Evolutionary conservation across 2,888 invertebrate species (phyloP).

Genomic region (Ormyrus pomaceus): DNA sequence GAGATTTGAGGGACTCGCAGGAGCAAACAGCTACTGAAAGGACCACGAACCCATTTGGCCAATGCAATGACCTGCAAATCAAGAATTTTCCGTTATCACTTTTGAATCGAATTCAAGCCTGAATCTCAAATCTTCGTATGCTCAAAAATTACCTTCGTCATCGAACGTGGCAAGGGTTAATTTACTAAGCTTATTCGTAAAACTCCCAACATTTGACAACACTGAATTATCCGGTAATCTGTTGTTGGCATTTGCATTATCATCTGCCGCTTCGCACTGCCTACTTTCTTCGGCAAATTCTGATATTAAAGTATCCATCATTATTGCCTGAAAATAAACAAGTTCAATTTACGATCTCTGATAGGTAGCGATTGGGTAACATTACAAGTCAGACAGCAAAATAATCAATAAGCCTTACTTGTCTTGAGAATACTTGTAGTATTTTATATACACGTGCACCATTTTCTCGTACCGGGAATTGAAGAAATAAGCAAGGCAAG

Average conservation of each 20-base stretch:
- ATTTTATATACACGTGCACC: constrained; percentile 88
- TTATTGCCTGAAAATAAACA: constrained; percentile 79
- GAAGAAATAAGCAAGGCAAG: constrained; percentile 93
- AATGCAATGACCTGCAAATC: constrained; percentile 82
- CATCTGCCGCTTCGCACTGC: constrained; percentile 70
- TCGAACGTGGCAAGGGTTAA: constrained; percentile 93
- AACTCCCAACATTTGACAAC: constrained; percentile 68
- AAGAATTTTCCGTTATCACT: not conserved
- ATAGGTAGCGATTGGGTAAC: not conserved
- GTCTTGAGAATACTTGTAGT: constrained; percentile 84
- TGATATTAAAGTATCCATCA: constrained; percentile 92
- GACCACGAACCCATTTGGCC: constrained; percentile 92
- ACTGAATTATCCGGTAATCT: constrained; percentile 64
- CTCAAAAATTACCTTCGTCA: constrained; percentile 81
- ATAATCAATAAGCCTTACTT: constrained; percentile 69
- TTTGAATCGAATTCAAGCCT: too few species aligned
- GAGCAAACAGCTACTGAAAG: constrained; percentile 75
- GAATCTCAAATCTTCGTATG: not conserved
- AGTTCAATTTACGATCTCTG: not conserved
- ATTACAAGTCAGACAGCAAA: constrained; percentile 7
- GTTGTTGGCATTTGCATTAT: constrained; percentile 75
- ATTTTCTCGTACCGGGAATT: constrained; percentile 89
- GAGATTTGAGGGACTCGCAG: constrained; percentile 35
- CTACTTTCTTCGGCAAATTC: constrained; percentile 85
- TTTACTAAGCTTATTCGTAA: constrained; percentile 90